phyloP scores from a whole-genome alignment of 2,888 invertebrate species.

The Mellilla xanthometata region DNA sequence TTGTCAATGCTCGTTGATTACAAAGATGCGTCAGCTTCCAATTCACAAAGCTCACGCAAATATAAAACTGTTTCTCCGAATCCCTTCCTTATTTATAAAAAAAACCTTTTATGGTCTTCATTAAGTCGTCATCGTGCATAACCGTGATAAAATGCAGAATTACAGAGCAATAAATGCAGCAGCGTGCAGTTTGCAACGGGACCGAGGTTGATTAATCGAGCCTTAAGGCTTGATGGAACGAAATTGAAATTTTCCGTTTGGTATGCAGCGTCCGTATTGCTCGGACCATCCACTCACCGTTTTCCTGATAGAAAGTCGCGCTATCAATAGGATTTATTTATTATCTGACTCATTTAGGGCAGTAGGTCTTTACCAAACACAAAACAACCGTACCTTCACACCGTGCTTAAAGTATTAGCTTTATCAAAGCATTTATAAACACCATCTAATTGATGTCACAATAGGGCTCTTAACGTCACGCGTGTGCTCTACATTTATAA shows the following conservation, averaged over 20 bases:
- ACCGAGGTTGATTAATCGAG: constrained; percentile 26
- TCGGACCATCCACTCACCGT: constrained; percentile 40
- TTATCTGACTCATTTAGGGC: constrained; percentile 17
- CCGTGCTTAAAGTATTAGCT: not conserved
- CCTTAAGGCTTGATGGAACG: constrained; percentile 28
- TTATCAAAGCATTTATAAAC: constrained; percentile 7
- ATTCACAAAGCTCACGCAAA: constrained; percentile 1
- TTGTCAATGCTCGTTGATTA: not conserved
- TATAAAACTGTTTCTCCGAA: constrained; percentile 1
- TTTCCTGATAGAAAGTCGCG: constrained; percentile 60
- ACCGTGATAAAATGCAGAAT: constrained; percentile 1
- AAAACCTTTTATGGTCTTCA: constrained; percentile 3
- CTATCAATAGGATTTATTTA: constrained; percentile 19
- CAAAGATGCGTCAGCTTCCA: not conserved
- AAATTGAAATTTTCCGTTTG: constrained; percentile 53
- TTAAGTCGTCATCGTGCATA: constrained; percentile 3
- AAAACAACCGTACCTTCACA: constrained; percentile 4
- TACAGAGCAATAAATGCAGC: constrained; percentile 7
- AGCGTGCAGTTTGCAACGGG: constrained; percentile 27
- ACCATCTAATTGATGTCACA: not conserved
- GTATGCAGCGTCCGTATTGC: constrained; percentile 52
- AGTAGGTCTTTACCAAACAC: constrained; percentile 13
- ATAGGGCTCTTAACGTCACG: not conserved
- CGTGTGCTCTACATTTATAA: not conserved
- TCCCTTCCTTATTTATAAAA: constrained; percentile 3